phyloP scores from a whole-genome alignment of 2,113 vertebrate genomes.

The Sarotherodon lohbergeri region DNA sequence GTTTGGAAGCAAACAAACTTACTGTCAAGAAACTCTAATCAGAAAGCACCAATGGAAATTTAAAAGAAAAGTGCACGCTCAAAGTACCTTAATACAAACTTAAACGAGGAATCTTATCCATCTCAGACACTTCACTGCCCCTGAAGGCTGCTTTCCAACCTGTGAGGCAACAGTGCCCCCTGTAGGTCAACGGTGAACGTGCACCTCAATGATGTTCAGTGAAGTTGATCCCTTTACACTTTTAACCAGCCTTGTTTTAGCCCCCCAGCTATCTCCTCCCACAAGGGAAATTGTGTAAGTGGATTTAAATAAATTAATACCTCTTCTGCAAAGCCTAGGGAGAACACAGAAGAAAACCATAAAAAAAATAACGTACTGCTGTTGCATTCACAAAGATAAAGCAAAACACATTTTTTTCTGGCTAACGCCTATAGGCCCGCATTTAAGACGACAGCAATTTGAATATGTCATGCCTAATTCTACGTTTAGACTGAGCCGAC shows the following conservation, averaged over 20 bases:
- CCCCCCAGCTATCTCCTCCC: conserved; percentile 41
- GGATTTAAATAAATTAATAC: conserved; percentile 70
- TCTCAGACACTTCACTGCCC: not conserved
- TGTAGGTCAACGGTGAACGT: not conserved
- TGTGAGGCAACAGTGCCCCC: conserved; percentile 62
- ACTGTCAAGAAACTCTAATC: conserved; percentile 21
- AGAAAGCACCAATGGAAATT: not conserved
- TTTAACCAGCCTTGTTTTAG: conserved; percentile 30
- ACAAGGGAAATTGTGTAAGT: conserved; percentile 54
- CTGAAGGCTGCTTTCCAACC: not conserved
- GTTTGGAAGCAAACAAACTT: conserved; percentile 19
- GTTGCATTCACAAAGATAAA: conserved; percentile 22
- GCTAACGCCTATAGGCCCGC: conserved; percentile 7
- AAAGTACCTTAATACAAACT: conserved; percentile 19
- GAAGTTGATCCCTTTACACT: conserved; percentile 7
- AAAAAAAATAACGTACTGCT: not conserved
- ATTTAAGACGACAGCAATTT: conserved; percentile 33
- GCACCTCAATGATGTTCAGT: not conserved
- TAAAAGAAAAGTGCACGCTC: not conserved
- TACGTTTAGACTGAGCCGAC: conserved; percentile 32
- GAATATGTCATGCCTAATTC: conserved; percentile 54
- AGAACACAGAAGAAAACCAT: conserved; percentile 20
- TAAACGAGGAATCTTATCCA: conserved; percentile 4
- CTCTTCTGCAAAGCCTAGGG: conserved; percentile 24
- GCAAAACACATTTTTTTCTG: conserved; percentile 12